phyloP scores from a whole-genome alignment of 2,797 vertebrate species.

The Schizopygopsis malacanthus region DNA sequence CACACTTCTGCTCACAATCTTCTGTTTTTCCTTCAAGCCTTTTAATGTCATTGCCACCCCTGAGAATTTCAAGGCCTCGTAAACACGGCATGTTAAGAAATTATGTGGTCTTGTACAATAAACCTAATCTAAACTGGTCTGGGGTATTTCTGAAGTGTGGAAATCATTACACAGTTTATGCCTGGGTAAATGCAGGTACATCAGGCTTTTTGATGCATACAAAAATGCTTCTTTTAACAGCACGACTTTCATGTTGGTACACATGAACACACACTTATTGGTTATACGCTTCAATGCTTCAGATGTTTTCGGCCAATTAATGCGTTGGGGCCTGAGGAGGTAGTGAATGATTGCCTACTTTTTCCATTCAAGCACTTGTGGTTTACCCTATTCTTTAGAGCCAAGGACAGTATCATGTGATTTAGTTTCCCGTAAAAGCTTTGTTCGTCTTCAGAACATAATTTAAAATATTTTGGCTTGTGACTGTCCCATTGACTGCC shows the following conservation, averaged over 20 bases:
- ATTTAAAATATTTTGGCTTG: no score
- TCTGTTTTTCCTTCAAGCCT: slow-evolving; percentile 63
- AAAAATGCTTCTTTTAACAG: slow-evolving; percentile 68
- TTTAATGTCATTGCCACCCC: slow-evolving; percentile 49
- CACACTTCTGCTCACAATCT: slow-evolving; percentile 72
- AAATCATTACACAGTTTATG: slow-evolving; percentile 36
- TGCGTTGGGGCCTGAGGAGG: slow-evolving; percentile 71
- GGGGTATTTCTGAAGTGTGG: slow-evolving; percentile 4
- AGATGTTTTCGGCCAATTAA: slow-evolving; percentile 70
- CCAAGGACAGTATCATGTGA: slow-evolving; percentile 61
- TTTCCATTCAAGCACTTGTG: slow-evolving; percentile 72
- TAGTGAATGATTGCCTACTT: slow-evolving; percentile 80
- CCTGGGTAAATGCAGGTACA: slow-evolving; percentile 49
- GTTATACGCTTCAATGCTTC: slow-evolving; percentile 69
- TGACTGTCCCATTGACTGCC: no score
- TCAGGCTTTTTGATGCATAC: slow-evolving; percentile 50
- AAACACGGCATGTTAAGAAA: background rate
- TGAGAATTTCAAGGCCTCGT: slow-evolving; percentile 10
- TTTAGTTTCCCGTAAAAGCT: background rate
- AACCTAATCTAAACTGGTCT: background rate
- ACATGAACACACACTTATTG: slow-evolving; percentile 71
- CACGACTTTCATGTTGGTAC: slow-evolving; percentile 71
- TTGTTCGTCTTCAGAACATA: no score
- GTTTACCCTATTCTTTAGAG: slow-evolving; percentile 63
- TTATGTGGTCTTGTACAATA: background rate